Percentiles rank a stretch among this genome's conserved stretches.
These are phyloP conservation scores for Clostera curtula DNA, from an alignment of 2,888 invertebrate genomes.

Conservation along the genomic window DNA sequence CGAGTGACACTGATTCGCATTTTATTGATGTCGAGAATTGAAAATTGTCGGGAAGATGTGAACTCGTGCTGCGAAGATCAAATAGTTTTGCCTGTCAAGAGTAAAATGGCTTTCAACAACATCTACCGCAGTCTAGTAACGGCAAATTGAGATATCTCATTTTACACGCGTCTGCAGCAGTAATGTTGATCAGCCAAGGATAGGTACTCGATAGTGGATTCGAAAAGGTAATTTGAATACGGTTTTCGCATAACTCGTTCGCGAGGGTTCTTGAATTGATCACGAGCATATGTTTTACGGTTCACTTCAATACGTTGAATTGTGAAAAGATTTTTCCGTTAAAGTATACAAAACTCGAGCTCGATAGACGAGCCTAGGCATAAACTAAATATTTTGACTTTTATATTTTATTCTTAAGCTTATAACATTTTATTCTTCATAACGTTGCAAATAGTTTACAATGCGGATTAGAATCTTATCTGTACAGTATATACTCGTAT, in stretches of 20 bases:
- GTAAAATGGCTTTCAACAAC: slow-evolving; percentile 5
- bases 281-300: slow-evolving; percentile 5
- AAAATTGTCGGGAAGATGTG: neutral
- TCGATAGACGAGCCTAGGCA: too few relatives aligned
- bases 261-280: slow-evolving; percentile 19
- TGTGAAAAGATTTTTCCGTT: too few relatives aligned
- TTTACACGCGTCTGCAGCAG: slow-evolving; percentile 8
- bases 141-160: slow-evolving; percentile 8
- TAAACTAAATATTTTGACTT: too few relatives aligned
- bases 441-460: too few relatives aligned
- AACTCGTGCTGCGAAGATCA: slow-evolving; percentile 2
- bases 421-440: too few relatives aligned
- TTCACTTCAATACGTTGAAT: too few relatives aligned
- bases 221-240: slow-evolving; percentile 26
- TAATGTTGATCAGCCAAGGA: slow-evolving; percentile 9
- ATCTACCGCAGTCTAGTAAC: slow-evolving; percentile 5
- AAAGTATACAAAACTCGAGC: too few relatives aligned
- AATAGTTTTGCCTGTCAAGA: slow-evolving; percentile 1
- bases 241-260: slow-evolving; percentile 16
- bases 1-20: slow-evolving; percentile 10
- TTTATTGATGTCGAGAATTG: slow-evolving; percentile 3
- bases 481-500: too few relatives aligned
- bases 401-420: too few relatives aligned
- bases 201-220: slow-evolving; percentile 11
- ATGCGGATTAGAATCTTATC: too few relatives aligned